phyloP scores from a whole-genome alignment of 1,140 invertebrate species.

The Hylaeus anthracinus region DNA sequence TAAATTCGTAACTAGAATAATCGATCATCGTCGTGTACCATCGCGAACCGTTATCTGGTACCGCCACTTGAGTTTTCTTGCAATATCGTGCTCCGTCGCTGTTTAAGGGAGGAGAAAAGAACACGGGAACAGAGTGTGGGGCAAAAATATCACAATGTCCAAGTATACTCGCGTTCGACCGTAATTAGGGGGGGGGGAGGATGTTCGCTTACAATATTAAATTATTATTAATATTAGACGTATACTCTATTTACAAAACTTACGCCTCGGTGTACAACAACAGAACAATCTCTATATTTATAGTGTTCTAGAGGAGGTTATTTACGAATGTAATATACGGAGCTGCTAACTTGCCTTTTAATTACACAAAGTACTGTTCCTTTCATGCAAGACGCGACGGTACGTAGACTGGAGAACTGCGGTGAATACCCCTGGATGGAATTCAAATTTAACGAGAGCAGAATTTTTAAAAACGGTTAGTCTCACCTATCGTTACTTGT shows the following conservation, averaged over 20 bases:
- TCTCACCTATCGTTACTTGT: too few relatives aligned
- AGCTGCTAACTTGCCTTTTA: conserved; percentile 38
- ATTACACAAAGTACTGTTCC: conserved; percentile 31
- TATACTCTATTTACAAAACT: conserved; percentile 76
- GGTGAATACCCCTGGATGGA: too few relatives aligned
- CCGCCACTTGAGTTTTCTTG: conserved; percentile 41
- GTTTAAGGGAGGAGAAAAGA: conserved; percentile 39
- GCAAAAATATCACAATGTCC: conserved; percentile 75
- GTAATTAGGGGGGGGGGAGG: conserved; percentile 33
- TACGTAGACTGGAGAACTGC: not conserved
- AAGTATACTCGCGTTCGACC: conserved; percentile 71
- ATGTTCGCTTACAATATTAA: conserved; percentile 48
- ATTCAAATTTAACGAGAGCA: too few relatives aligned
- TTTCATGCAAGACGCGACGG: conserved; percentile 1
- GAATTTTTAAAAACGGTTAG: too few relatives aligned
- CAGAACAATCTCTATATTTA: conserved; percentile 60
- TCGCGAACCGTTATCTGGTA: conserved; percentile 40
- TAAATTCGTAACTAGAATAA: conserved; percentile 81
- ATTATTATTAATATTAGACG: conserved; percentile 65
- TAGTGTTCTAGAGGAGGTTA: conserved; percentile 39
- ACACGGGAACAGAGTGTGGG: conserved; percentile 46
- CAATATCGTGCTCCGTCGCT: conserved; percentile 64
- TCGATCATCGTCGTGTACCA: conserved; percentile 56
- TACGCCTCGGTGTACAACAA: conserved; percentile 64
- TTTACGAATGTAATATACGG: conserved; percentile 35